Evolutionary conservation across 2,888 invertebrate genomes (phyloP).

Genomic region (Fragum fragum): DNA sequence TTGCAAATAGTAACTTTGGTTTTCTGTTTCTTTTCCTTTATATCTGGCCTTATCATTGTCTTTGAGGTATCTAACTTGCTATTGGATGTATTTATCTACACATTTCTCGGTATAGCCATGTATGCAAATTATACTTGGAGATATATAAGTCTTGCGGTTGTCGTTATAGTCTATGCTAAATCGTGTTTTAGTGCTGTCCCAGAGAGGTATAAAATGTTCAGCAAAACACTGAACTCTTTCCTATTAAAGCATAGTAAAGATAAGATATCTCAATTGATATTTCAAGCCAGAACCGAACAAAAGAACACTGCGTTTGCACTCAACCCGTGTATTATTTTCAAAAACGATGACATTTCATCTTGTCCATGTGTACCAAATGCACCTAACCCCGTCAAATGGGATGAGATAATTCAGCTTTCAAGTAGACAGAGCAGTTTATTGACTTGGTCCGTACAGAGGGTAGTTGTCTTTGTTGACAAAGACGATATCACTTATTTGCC

Average conservation of each 20-base stretch:
- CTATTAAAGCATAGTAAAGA: constrained; percentile 65
- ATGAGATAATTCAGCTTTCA: constrained; percentile 30
- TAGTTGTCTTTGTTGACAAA: constrained; percentile 59
- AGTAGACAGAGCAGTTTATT: constrained; percentile 27
- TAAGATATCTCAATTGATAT: constrained; percentile 40
- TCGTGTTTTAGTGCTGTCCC: constrained; percentile 80
- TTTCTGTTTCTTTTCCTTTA: constrained; percentile 74
- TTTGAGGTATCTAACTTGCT: constrained; percentile 81
- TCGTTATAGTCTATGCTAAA: constrained; percentile 78
- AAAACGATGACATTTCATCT: too few species aligned
- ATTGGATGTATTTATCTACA: constrained; percentile 81
- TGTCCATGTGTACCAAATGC: too few species aligned
- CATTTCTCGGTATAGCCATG: constrained; percentile 83
- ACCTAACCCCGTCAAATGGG: constrained; percentile 37
- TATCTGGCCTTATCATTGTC: constrained; percentile 77
- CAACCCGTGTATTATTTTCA: constrained; percentile 41
- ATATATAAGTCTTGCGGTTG: constrained; percentile 78
- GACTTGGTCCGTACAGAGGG: constrained; percentile 49
- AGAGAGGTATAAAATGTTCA: constrained; percentile 80
- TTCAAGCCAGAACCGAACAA: constrained; percentile 52
- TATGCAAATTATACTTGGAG: constrained; percentile 79
- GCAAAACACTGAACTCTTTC: constrained; percentile 74
- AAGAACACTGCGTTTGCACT: constrained; percentile 80
- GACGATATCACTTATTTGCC: constrained; percentile 65
- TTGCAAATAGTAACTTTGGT: constrained; percentile 69